Percentiles rank a stretch among this genome's conserved stretches.
phyloP scores from a whole-genome alignment of 2,113 vertebrate genomes.

The Haplochromis vanheusdeni region DNA sequence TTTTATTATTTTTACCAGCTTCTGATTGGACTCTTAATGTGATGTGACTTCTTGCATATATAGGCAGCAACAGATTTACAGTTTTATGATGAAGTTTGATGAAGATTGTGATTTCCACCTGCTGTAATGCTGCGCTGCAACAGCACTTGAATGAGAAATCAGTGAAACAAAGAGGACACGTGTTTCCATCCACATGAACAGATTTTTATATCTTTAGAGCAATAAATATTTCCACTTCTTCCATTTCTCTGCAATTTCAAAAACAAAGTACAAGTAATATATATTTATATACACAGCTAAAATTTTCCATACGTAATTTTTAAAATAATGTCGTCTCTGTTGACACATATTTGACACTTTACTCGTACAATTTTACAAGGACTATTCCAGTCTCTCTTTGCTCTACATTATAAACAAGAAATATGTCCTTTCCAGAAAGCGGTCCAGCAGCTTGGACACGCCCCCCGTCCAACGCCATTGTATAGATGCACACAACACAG shows the following conservation, averaged over 20 bases:
- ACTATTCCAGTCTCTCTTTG: conserved; percentile 55
- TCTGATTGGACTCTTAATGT: background rate
- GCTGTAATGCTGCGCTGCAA: background rate
- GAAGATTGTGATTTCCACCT: background rate
- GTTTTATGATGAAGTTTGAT: background rate
- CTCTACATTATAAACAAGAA: conserved; percentile 62
- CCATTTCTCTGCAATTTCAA: conserved; percentile 66
- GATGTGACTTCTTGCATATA: background rate
- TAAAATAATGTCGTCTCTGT: conserved; percentile 67
- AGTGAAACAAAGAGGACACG: conserved; percentile 21
- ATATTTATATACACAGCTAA: conserved; percentile 70
- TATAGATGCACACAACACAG: conserved; percentile 23
- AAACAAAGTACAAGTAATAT: conserved; percentile 67
- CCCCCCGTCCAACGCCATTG: background rate
- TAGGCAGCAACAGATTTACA: background rate
- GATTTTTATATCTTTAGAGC: conserved; percentile 72
- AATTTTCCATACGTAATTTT: conserved; percentile 57
- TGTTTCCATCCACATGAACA: conserved; percentile 69
- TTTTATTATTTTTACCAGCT: background rate
- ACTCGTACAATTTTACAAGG: conserved; percentile 64
- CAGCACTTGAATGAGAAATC: background rate
- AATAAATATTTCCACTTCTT: conserved; percentile 77
- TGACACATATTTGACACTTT: conserved; percentile 60
- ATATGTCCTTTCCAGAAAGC: background rate
- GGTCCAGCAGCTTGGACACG: background rate